Evolutionary conservation across 2,888 invertebrate species (phyloP), one percentile per base, ranked within the genome.

Genomic region (Ectemnius lituratus): DNA sequence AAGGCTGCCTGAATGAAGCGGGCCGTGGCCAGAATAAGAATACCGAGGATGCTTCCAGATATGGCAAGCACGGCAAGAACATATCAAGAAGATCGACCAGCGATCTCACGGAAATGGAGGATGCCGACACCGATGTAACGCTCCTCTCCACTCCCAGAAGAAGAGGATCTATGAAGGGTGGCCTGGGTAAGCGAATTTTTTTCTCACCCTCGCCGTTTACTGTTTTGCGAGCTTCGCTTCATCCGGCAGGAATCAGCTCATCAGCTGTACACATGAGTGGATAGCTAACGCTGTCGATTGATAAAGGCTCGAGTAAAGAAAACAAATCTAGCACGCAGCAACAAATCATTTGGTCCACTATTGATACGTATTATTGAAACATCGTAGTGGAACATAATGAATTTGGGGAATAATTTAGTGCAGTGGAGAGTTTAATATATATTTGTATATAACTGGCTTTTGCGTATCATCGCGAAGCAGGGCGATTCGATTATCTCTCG

Each of bases 71-170:
- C n/a, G 86, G 82, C 2, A 82, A 70, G 61, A 85, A 79, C 28
- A 84, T 86, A 64, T 75, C 87, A 80, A 92, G 95, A 64, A 95
- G 95, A 85, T 96, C 96, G 0, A 96, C 96, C 2, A 96, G 96
- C 20, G 96, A 96, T 91, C 91, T 96, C 81, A 94, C 94, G 8
- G 94, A 95, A 79, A 88, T 92, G 79, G 91, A 91, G 23, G 92
- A 94, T 78, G 93, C 93, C 1, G 93, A 93, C 16, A 93, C 93
- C 3, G 93, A 93, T 18, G 92, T 93, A 68, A 94, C 94, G 0
- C 91, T 93, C 3, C 92, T 94, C 27, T 94, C 94, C 88, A 95
- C 94, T 0, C 94, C 94, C 0, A 93, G 95, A 84, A 92, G 96
- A 37, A 92, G 95, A 63, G 95, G 96, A 0, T 94, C 94, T 0